Evolutionary conservation across 2,888 invertebrate genomes (phyloP).

Genomic region (Leuctra nigra): DNA sequence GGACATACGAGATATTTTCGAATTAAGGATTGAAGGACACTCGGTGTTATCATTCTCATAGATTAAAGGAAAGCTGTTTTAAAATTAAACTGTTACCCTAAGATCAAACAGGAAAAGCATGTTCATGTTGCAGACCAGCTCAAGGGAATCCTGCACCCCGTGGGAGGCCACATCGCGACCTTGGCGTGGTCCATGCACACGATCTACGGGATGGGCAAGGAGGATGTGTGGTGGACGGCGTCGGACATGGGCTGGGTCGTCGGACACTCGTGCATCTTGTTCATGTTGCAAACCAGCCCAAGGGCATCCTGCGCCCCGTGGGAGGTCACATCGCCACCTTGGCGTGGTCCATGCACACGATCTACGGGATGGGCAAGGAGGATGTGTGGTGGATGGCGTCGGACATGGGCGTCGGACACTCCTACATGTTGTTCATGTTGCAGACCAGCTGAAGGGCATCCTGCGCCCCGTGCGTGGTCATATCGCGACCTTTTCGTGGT

Average conservation of each 20-base stretch:
- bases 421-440: conserved; percentile 72
- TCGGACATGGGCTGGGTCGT: conserved; percentile 91
- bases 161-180: conserved; percentile 81
- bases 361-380: conserved; percentile 70
- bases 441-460: conserved; percentile 68
- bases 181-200: conserved; percentile 78
- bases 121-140: conserved; percentile 48
- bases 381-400: conserved; percentile 92
- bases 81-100: no score
- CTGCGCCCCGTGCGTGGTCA: conserved; percentile 85
- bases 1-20: no score
- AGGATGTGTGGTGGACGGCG: conserved; percentile 87
- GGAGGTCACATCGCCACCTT: conserved; percentile 82
- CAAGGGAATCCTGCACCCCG: conserved; percentile 79
- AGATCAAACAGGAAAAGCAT: no score
- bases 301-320: conserved; percentile 82
- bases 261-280: conserved; percentile 83
- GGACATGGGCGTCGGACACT: conserved; percentile 85
- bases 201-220: conserved; percentile 69
- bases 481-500: conserved; percentile 77
- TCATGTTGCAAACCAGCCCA: conserved; percentile 47
- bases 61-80: no score
- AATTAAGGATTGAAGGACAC: no score
- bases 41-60: no score
- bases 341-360: conserved; percentile 74